phyloP scores from a whole-genome alignment of 2,113 vertebrate genomes.

The Vulpes lagopus region DNA sequence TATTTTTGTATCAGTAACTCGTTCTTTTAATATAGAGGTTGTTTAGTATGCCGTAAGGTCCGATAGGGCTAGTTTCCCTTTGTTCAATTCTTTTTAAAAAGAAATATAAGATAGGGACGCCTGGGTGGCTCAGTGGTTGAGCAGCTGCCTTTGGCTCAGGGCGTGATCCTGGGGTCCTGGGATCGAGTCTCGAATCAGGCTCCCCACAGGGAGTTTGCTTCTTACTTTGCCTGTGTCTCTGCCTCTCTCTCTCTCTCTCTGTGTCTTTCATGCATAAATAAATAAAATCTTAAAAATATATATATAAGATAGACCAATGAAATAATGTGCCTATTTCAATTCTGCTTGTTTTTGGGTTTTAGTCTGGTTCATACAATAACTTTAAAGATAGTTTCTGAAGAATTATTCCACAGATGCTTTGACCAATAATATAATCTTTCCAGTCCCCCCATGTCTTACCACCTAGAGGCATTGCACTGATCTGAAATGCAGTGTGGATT shows the following conservation, averaged over 20 bases:
- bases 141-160: too few relatives aligned
- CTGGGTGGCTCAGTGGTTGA: too few relatives aligned
- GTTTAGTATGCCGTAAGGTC: background rate
- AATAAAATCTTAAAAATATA: too few relatives aligned
- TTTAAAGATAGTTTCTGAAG: background rate
- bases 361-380: background rate
- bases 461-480: background rate
- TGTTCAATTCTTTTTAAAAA: background rate
- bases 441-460: background rate
- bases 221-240: too few relatives aligned
- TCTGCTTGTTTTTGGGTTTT: background rate
- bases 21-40: background rate
- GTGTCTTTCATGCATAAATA: too few relatives aligned
- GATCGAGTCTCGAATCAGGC: too few relatives aligned
- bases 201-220: too few relatives aligned
- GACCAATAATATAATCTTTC: background rate
- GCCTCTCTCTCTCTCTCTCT: too few relatives aligned
- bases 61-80: background rate
- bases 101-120: background rate
- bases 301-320: background rate
- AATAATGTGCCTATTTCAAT: background rate
- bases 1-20: background rate
- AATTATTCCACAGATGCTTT: background rate
- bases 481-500: background rate
- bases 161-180: too few relatives aligned